phyloP scores from a whole-genome alignment of 2,113 vertebrate species.

The Apeltes quadracus region DNA sequence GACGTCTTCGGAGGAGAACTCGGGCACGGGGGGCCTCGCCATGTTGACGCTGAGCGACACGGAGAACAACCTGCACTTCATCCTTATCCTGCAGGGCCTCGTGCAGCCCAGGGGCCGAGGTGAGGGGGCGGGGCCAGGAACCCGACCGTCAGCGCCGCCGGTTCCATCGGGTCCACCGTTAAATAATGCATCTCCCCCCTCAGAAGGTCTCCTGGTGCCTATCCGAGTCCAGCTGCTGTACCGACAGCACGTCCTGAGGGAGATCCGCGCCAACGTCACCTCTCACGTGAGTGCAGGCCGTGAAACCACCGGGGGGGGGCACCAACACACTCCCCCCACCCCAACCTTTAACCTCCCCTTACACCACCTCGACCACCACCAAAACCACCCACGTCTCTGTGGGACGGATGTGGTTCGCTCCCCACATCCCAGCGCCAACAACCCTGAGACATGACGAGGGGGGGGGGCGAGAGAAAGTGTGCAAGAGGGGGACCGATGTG shows the following conservation, averaged over 20 bases:
- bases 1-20: slow-evolving; percentile 81
- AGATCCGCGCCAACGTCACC: slow-evolving; percentile 88
- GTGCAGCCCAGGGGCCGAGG: slow-evolving; percentile 77
- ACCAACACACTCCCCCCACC: slow-evolving; percentile 9
- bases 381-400: not conserved
- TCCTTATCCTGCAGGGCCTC: slow-evolving; percentile 90
- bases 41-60: slow-evolving; percentile 92
- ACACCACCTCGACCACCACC: not conserved
- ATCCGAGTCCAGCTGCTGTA: slow-evolving; percentile 88
- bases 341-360: no score
- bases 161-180: no score
- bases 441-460: slow-evolving; percentile 27
- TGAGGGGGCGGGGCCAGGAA: slow-evolving; percentile 33
- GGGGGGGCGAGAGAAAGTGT: slow-evolving; percentile 36
- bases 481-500: slow-evolving; percentile 42
- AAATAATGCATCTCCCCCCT: not conserved
- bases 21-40: slow-evolving; percentile 87
- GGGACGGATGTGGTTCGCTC: slow-evolving; percentile 66
- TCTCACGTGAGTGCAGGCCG: slow-evolving; percentile 79
- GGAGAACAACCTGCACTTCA: slow-evolving; percentile 94
- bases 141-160: no score
- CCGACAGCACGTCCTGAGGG: slow-evolving; percentile 84
- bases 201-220: slow-evolving; percentile 80
- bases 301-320: not conserved
- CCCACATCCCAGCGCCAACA: slow-evolving; percentile 67